Evolutionary conservation across 2,888 invertebrate genomes (phyloP).

Genomic region (Leptothorax acervorum): DNA sequence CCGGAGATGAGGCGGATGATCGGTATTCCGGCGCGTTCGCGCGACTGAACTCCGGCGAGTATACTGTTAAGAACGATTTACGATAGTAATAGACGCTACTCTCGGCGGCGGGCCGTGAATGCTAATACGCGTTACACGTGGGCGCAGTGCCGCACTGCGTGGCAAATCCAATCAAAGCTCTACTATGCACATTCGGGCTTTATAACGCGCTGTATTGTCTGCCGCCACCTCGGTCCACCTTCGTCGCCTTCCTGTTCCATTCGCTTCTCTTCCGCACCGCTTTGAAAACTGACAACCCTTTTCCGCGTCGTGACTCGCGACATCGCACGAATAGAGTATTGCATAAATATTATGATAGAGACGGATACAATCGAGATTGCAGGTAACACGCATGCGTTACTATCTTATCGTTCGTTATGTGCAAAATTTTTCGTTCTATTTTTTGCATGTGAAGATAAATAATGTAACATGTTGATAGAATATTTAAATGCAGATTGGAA

Average conservation of each 20-base stretch:
- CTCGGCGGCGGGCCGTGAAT: slow-evolving; percentile 70
- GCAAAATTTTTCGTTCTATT: slow-evolving; percentile 32
- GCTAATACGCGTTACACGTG: slow-evolving; percentile 78
- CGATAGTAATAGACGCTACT: slow-evolving; percentile 76
- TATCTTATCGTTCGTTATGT: background rate
- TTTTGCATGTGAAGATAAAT: slow-evolving; percentile 7
- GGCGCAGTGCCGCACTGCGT: slow-evolving; percentile 79
- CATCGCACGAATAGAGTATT: no score
- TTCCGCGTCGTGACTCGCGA: slow-evolving; percentile 25
- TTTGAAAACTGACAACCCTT: background rate
- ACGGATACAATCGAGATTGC: background rate
- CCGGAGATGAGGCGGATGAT: slow-evolving; percentile 47
- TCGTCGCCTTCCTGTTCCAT: slow-evolving; percentile 43
- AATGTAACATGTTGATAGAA: slow-evolving; percentile 14
- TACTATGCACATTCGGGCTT: slow-evolving; percentile 71
- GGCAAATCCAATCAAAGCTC: slow-evolving; percentile 83
- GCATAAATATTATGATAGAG: slow-evolving; percentile 1
- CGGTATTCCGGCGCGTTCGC: slow-evolving; percentile 60
- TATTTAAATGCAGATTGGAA: slow-evolving; percentile 45
- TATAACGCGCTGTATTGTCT: slow-evolving; percentile 67
- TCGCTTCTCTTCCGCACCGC: slow-evolving; percentile 6
- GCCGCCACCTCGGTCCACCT: slow-evolving; percentile 57
- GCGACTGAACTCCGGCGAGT: slow-evolving; percentile 56
- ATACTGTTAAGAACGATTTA: slow-evolving; percentile 76
- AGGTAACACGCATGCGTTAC: background rate